Evolutionary conservation across 2,797 vertebrate genomes (phyloP), one percentile per base, ranked within the genome.

Genomic region (Tenualosa ilisha): DNA sequence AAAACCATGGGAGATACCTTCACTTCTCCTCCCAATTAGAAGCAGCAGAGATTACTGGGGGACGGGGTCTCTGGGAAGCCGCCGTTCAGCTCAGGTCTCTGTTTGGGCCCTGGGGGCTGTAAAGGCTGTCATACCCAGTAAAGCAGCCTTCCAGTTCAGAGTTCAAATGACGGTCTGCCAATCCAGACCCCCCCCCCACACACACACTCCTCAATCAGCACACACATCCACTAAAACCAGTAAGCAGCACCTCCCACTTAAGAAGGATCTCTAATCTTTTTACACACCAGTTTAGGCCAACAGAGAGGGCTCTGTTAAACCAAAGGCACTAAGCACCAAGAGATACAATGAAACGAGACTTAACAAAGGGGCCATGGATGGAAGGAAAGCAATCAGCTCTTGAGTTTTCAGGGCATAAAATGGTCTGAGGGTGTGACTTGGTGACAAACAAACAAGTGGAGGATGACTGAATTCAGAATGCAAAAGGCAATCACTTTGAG

Each of bases 271-370:
- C 81, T 94, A 94, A 95, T 94, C 92, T 93, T 89, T 93, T 94
- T 93, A 94, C 90, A 93, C 91, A 92, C 89, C 81, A 88, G 89
- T 94, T 93, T 92, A 90, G 65, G 43, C 85, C 81, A 92, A 94
- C 93, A 94, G 88, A 93, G 89, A 93, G 86, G 83, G 83, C 87
- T 91, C 89, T 94, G 92, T 94, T 92, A 91, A 31, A 31, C 31
- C 1, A 31, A 89, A 68, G 85, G 81, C 84, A 88, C 85, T 85
- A 82, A 81, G 51, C 88, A 85, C 85, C 89, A 87, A 50, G 84
- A 86, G 86, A 87, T 79, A 86, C 89, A 89, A 90, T 90, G 88
- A 90, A 90, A 63, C 85, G 85, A 91, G 92, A 89, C 81, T 92
- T 92, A 91, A 86, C 83, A 87, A 86, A 90, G 50, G 89, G 91